Percentiles rank a stretch among this genome's conserved stretches.
Evolutionary conservation across 1,140 invertebrate species (phyloP).

Genomic region (Meloidogyne floridensis): DNA sequence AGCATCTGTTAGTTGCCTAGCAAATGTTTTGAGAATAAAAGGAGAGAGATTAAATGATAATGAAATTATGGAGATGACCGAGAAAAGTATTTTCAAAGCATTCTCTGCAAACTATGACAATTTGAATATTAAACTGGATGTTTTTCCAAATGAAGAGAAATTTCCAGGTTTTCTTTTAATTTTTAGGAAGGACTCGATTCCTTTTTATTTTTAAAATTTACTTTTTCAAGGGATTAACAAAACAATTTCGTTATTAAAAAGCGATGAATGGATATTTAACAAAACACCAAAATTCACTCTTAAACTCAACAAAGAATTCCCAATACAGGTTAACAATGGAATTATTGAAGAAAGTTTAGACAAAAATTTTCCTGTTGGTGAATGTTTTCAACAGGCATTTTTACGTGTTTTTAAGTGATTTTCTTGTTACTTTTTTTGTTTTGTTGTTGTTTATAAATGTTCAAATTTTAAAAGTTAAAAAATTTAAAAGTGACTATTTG

Average conservation of each 20-base stretch:
- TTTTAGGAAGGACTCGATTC: background rate
- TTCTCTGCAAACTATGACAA: slow-evolving; percentile 21
- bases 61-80: background rate
- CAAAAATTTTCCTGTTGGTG: slow-evolving; percentile 28
- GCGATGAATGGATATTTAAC: slow-evolving; percentile 58
- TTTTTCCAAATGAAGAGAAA: background rate
- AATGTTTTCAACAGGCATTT: slow-evolving; percentile 19
- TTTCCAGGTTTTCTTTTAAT: background rate
- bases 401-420: background rate
- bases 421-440: no score
- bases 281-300: slow-evolving; percentile 56
- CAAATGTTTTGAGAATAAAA: background rate
- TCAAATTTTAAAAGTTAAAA: no score
- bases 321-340: slow-evolving; percentile 28
- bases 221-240: slow-evolving; percentile 30
- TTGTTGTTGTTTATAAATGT: no score
- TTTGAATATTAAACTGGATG: slow-evolving; percentile 13
- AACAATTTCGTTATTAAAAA: slow-evolving; percentile 38
- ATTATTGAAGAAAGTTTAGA: slow-evolving; percentile 22
- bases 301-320: slow-evolving; percentile 11
- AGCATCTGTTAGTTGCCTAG: slow-evolving; percentile 55
- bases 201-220: background rate
- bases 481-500: no score
- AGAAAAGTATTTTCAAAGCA: slow-evolving; percentile 14
- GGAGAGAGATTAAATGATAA: background rate